phyloP scores from a whole-genome alignment of 1,140 invertebrate species.

The Eciton burchellii region DNA sequence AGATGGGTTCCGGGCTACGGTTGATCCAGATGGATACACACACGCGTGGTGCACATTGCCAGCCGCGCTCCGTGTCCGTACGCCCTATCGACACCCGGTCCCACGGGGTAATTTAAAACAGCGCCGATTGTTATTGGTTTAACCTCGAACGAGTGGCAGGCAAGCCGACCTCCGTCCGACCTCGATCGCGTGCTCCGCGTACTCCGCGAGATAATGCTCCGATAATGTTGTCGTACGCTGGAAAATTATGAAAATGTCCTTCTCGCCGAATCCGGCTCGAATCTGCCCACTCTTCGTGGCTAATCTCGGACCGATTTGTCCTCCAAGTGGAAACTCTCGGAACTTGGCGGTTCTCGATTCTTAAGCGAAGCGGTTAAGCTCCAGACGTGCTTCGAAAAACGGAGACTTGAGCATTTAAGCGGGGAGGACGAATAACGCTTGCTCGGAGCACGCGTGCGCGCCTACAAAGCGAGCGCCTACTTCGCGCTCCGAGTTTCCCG shows the following conservation, averaged over 20 bases:
- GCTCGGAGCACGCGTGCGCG: too few species aligned
- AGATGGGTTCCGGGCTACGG: slow-evolving; percentile 54
- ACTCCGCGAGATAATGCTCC: background rate
- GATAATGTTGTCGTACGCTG: background rate
- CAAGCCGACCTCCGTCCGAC: too few species aligned
- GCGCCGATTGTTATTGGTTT: slow-evolving; percentile 68
- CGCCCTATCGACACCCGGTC: slow-evolving; percentile 21
- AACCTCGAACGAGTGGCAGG: slow-evolving; percentile 24
- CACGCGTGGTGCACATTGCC: slow-evolving; percentile 40
- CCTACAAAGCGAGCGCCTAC: background rate
- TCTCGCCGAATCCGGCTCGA: background rate
- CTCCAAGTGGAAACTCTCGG: background rate
- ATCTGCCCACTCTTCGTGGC: too few species aligned
- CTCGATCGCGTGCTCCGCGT: background rate
- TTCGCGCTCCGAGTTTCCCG: background rate
- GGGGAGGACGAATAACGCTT: too few species aligned
- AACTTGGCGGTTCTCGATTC: too few species aligned
- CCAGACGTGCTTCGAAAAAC: too few species aligned
- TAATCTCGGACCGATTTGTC: background rate
- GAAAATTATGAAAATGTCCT: slow-evolving; percentile 24
- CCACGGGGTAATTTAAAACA: slow-evolving; percentile 68
- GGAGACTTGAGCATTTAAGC: too few species aligned
- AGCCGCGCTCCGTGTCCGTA: background rate
- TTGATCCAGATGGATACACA: slow-evolving; percentile 63
- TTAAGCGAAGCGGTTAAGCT: too few species aligned